These are phyloP conservation scores for Drosophila emarginata DNA, from an alignment of 2,888 invertebrate genomes.

Conservation along the genomic window DNA sequence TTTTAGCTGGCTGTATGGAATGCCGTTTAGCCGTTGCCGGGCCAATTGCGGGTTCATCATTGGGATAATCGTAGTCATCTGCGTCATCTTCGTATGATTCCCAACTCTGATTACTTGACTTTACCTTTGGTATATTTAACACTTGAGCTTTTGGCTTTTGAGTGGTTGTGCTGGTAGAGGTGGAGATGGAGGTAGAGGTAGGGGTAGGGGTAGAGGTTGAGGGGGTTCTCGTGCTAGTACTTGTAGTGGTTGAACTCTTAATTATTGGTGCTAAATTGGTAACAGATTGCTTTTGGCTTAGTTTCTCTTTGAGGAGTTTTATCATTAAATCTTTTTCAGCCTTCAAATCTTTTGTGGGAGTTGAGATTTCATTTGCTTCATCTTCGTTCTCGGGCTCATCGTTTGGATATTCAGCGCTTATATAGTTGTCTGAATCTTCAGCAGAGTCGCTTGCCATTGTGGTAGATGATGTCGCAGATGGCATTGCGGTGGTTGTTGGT, in stretches of 20 bases:
- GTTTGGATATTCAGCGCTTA: slow-evolving; percentile 49
- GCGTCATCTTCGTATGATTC: slow-evolving; percentile 36
- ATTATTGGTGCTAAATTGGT: no score
- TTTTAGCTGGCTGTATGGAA: slow-evolving; percentile 30
- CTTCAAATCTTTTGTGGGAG: slow-evolving; percentile 10
- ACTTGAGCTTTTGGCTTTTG: background rate
- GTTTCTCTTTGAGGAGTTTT: slow-evolving; percentile 44
- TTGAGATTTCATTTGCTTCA: slow-evolving; percentile 23
- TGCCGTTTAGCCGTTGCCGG: slow-evolving; percentile 41
- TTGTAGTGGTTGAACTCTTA: background rate
- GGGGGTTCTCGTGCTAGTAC: background rate
- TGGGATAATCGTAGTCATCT: slow-evolving; percentile 33
- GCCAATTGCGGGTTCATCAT: slow-evolving; percentile 28
- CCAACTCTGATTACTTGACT: background rate
- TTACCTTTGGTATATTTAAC: background rate
- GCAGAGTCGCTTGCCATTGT: slow-evolving; percentile 21
- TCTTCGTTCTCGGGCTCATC: slow-evolving; percentile 40
- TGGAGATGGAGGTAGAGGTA: background rate
- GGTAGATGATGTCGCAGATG: background rate
- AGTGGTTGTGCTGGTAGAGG: background rate
- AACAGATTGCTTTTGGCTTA: slow-evolving; percentile 8
- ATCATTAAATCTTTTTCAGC: slow-evolving; percentile 40
- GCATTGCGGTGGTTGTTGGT: background rate
- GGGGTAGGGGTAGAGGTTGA: background rate
- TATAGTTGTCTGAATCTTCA: slow-evolving; percentile 41